A percentile compares a stretch with the other conserved stretches of the same genome.
Conservation (phyloP, 2,113 vertebrate genomes). For the Burhinus oedicnemus region DNA sequence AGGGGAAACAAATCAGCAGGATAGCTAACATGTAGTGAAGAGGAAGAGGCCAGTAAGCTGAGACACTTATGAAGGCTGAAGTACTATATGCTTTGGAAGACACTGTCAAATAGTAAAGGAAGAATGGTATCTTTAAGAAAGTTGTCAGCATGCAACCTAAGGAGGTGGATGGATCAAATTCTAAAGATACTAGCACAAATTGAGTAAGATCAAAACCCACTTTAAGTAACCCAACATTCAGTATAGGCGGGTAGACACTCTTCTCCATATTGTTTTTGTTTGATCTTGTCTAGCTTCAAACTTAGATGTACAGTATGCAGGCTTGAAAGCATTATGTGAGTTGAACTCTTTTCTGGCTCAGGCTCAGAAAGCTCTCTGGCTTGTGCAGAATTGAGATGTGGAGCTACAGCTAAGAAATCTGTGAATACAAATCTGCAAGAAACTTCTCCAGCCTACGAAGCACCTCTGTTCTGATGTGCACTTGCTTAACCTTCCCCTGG, state of each 20-base stretch:
- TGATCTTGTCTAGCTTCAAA: neutral
- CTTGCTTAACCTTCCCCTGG: neutral
- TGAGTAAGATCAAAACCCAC: neutral
- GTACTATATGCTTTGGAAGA: neutral
- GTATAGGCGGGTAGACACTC: neutral
- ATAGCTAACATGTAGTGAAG: neutral
- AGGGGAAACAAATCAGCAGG: neutral
- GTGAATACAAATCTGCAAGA: neutral
- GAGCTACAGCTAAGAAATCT: neutral
- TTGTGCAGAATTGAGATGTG: neutral
- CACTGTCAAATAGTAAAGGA: neutral
- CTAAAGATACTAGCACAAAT: neutral
- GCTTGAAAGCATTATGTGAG: neutral
- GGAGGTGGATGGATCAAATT: neutral
- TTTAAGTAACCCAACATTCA: neutral
- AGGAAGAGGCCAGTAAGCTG: neutral
- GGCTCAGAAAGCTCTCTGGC: neutral
- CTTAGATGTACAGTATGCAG: neutral
- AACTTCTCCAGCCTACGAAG: neutral
- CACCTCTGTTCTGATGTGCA: neutral
- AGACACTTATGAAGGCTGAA: neutral
- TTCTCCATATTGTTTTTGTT: conserved; percentile 1
- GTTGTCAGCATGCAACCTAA: neutral
- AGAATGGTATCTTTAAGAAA: neutral
- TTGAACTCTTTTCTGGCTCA: neutral